Evolutionary conservation across 2,113 vertebrate species (phyloP).

Genomic region (Marmota monax): DNA sequence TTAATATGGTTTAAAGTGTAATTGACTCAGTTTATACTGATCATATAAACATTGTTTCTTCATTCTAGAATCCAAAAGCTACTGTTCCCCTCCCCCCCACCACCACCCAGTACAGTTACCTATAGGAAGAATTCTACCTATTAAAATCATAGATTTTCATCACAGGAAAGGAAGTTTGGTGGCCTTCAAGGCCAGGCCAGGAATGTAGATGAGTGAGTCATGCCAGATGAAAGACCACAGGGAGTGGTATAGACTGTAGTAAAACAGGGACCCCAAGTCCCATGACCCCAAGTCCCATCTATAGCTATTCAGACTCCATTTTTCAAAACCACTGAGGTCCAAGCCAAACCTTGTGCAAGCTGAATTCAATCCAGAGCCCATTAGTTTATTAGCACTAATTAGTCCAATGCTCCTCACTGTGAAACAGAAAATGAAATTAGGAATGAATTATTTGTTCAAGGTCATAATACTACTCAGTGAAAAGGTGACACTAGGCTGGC

Average conservation of each 20-base stretch:
- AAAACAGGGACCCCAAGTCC: not conserved
- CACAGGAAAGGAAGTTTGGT: not conserved
- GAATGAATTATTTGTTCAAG: not conserved
- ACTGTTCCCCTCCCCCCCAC: not conserved
- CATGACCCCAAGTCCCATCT: not conserved
- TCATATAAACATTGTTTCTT: not conserved
- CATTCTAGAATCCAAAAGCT: constrained; percentile 22
- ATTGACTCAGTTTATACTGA: not conserved
- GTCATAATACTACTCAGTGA: not conserved
- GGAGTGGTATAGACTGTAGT: not conserved
- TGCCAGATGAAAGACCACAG: not conserved
- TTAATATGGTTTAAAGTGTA: not conserved
- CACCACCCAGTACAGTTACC: not conserved
- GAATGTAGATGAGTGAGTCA: not conserved
- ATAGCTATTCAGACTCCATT: not conserved
- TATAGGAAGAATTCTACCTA: not conserved
- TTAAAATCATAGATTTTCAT: constrained; percentile 45
- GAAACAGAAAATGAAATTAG: not conserved
- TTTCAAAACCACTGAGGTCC: not conserved
- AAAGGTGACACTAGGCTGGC: not conserved
- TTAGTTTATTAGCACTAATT: not conserved
- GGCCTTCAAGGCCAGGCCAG: not conserved
- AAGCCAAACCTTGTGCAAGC: not conserved
- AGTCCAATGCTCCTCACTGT: not conserved
- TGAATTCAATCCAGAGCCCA: not conserved